A percentile compares a stretch with the other conserved stretches of the same genome.
Evolutionary conservation across 1,140 invertebrate species (phyloP).

Genomic region (Drosophila sulfurigaster): DNA sequence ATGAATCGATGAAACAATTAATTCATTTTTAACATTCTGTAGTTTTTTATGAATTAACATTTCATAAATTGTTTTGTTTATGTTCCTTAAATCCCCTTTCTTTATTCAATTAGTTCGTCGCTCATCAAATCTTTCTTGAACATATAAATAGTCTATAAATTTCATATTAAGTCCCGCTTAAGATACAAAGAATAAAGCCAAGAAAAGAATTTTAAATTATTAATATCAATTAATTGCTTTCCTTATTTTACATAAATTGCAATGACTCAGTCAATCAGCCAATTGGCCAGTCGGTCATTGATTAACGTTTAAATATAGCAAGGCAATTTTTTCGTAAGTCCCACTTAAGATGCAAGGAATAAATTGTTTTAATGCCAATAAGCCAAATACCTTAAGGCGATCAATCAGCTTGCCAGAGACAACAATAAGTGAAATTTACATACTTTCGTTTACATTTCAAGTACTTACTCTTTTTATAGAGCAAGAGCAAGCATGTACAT

Average conservation of each 20-base stretch:
- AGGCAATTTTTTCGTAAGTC: not conserved
- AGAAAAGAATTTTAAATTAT: too few relatives aligned
- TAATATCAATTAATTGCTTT: too few relatives aligned
- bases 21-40: too few relatives aligned
- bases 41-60: too few relatives aligned
- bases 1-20: too few relatives aligned
- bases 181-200: not conserved
- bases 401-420: constrained; percentile 21
- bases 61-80: too few relatives aligned
- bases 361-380: constrained; percentile 14
- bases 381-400: constrained; percentile 28
- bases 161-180: not conserved
- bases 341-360: not conserved
- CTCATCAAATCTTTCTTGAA: not conserved
- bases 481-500: not conserved
- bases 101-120: not conserved
- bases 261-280: not conserved
- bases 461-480: constrained; percentile 6
- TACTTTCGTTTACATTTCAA: constrained; percentile 10
- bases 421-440: constrained; percentile 13
- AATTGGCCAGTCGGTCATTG: not conserved
- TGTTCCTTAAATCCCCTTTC: not conserved
- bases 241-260: not conserved
- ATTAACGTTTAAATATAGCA: not conserved
- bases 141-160: not conserved